These are phyloP conservation scores for Dysdera silvatica DNA, from an alignment of 1,140 invertebrate species.

Conservation along the genomic window DNA sequence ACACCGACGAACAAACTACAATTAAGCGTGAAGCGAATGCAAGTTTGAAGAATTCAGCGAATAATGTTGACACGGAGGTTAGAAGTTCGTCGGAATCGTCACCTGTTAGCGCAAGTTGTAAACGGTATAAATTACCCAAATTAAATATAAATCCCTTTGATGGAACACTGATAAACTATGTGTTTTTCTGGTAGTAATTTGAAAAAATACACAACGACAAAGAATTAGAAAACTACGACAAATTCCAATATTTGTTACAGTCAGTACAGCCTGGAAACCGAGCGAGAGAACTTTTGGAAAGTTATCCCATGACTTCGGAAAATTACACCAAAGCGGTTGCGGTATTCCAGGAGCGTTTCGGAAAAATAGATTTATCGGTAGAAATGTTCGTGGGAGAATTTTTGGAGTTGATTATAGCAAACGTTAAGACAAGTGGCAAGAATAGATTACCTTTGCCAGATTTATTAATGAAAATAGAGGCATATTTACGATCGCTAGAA, in stretches of 20 bases:
- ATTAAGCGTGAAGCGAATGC: no score
- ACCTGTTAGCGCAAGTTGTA: no score
- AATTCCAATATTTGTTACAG: conserved; percentile 10
- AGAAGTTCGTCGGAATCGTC: no score
- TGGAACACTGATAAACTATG: neutral
- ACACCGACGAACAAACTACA: no score
- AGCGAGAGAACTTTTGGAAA: neutral
- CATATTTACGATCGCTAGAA: conserved; percentile 37
- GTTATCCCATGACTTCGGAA: neutral
- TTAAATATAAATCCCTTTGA: neutral
- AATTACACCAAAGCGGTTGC: neutral
- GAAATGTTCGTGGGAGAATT: conserved; percentile 11
- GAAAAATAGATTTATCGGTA: neutral
- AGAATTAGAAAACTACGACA: neutral
- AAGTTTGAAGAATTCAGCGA: no score
- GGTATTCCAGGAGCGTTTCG: neutral
- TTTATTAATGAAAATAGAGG: conserved; percentile 34
- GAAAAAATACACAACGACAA: conserved; percentile 5
- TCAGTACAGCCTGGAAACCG: neutral
- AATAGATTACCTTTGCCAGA: neutral
- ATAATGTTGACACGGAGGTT: no score
- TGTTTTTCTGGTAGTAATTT: conserved; percentile 3
- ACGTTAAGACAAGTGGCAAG: neutral
- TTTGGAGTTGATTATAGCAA: neutral
- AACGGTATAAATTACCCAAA: neutral